phyloP scores from a whole-genome alignment of 1,140 invertebrate genomes.

The Pogonognathellus flavescens region DNA sequence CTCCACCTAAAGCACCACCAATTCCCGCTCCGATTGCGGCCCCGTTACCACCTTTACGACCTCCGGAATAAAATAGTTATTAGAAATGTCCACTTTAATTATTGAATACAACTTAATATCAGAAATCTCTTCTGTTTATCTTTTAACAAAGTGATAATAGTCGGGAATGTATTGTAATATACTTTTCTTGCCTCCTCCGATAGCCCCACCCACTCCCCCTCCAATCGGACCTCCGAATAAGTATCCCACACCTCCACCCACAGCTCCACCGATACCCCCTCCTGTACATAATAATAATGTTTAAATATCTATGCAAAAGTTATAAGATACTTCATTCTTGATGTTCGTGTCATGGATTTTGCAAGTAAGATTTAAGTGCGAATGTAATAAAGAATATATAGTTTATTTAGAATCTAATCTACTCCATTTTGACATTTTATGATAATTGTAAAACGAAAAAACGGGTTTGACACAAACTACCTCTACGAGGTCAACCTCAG shows the following conservation, averaged over 20 bases:
- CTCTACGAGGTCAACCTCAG: not conserved
- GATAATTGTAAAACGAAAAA: no score
- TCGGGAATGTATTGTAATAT: no score
- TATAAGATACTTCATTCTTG: no score
- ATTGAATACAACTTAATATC: not conserved
- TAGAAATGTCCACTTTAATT: not conserved
- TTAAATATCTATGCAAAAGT: no score
- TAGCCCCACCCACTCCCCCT: not conserved
- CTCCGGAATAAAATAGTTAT: not conserved
- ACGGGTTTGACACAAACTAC: no score
- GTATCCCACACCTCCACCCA: constrained; percentile 36
- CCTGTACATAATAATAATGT: not conserved
- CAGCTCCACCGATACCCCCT: constrained; percentile 33
- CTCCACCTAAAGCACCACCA: constrained; percentile 33
- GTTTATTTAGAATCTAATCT: no score
- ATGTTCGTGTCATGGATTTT: no score
- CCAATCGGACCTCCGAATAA: constrained; percentile 1
- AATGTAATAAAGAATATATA: no score
- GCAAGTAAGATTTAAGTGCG: no score
- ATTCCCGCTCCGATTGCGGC: constrained; percentile 21
- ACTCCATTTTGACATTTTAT: no score
- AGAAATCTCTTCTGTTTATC: not conserved
- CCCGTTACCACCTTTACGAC: constrained; percentile 15
- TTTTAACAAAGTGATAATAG: not conserved
- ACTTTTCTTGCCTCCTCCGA: constrained; percentile 27